Percentiles rank a stretch among this genome's conserved stretches.
These are phyloP conservation scores for Mimachlamys varia DNA, from an alignment of 2,888 invertebrate genomes.

Conservation along the genomic window DNA sequence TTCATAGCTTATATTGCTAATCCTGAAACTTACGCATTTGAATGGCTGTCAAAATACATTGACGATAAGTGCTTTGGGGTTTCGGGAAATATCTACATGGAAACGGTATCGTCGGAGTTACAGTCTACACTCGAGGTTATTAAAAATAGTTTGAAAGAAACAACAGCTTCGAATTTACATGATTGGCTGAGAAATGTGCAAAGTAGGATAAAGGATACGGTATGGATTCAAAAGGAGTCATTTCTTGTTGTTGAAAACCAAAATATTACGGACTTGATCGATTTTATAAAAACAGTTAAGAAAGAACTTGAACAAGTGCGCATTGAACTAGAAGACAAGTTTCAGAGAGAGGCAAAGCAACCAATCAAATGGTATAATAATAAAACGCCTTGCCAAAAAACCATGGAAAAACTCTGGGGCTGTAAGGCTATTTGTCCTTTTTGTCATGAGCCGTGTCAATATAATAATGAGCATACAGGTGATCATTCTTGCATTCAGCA, in stretches of 20 bases:
- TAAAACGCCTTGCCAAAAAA: background rate
- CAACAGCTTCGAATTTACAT: background rate
- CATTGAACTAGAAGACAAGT: background rate
- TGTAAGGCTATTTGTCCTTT: slow-evolving; percentile 41
- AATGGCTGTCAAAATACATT: background rate
- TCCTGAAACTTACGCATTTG: slow-evolving; percentile 14
- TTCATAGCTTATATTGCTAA: slow-evolving; percentile 1
- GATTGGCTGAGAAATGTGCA: background rate
- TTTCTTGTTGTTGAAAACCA: background rate
- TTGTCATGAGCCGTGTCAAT: slow-evolving; percentile 44
- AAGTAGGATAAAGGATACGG: background rate
- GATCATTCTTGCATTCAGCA: slow-evolving; percentile 45
- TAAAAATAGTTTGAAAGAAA: background rate
- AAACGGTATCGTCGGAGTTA: background rate
- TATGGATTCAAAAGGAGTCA: background rate
- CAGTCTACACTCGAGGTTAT: background rate
- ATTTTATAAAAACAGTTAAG: background rate
- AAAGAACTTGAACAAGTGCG: background rate
- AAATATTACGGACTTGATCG: background rate
- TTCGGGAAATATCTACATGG: background rate
- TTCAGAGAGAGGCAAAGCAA: background rate
- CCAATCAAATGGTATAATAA: slow-evolving; percentile 37
- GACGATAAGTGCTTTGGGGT: slow-evolving; percentile 34
- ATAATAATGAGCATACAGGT: background rate
- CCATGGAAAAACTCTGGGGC: slow-evolving; percentile 42